Evolutionary conservation across 2,797 vertebrate species (phyloP).

Genomic region (Petrocephalus sullivani): DNA sequence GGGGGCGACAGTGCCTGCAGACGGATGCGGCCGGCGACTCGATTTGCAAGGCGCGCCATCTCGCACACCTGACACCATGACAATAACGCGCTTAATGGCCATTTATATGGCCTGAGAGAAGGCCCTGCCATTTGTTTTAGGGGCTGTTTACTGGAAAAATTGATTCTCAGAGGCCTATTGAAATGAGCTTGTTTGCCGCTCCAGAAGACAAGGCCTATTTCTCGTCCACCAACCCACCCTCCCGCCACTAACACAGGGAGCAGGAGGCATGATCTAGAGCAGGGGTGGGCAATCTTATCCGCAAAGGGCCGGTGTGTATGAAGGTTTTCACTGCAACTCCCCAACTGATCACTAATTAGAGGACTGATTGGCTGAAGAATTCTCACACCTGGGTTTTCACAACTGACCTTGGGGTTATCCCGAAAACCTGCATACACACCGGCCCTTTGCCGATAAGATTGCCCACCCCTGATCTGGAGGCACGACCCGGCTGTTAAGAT

Average conservation of each 20-base stretch:
- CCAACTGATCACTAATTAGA: no score
- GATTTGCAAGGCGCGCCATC: slow-evolving; percentile 50
- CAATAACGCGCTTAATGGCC: slow-evolving; percentile 61
- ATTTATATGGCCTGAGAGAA: slow-evolving; percentile 54
- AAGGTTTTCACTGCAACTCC: no score
- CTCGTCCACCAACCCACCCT: not conserved
- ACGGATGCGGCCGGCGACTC: slow-evolving; percentile 59
- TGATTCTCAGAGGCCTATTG: slow-evolving; percentile 39
- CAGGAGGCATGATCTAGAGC: not conserved
- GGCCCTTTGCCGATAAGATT: no score
- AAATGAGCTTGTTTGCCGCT: slow-evolving; percentile 42
- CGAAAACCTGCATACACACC: no score
- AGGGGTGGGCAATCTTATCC: no score
- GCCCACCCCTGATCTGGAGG: no score
- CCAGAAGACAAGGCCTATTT: slow-evolving; percentile 30
- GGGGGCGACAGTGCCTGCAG: slow-evolving; percentile 57
- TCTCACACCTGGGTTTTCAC: no score
- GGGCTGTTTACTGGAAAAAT: slow-evolving; percentile 46
- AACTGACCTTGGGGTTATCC: no score
- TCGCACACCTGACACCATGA: slow-evolving; percentile 55
- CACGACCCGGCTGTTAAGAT: not conserved
- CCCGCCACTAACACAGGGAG: not conserved
- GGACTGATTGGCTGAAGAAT: no score
- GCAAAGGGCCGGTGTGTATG: no score
- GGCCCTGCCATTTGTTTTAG: slow-evolving; percentile 54